Evolutionary conservation across 2,113 vertebrate genomes (phyloP).

Genomic region (Bagarius yarrelli): DNA sequence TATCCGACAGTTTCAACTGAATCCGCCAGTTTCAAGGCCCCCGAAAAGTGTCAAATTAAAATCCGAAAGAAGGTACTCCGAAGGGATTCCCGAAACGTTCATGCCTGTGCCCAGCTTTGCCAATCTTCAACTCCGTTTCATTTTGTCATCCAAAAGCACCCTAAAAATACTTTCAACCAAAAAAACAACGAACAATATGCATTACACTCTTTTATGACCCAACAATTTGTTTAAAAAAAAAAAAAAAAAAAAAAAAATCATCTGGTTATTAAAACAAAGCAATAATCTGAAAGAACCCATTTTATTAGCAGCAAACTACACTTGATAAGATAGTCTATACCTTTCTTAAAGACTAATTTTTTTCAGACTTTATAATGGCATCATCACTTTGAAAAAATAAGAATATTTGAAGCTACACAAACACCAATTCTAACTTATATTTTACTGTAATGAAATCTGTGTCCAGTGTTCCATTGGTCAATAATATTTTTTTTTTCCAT

Average conservation of each 20-base stretch:
- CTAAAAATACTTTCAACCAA: conserved; percentile 57
- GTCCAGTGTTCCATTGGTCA: conserved; percentile 90
- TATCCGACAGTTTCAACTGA: conserved; percentile 26
- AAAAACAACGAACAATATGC: conserved; percentile 56
- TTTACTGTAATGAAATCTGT: conserved; percentile 69
- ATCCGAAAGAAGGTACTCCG: conserved; percentile 64
- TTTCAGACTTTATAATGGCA: conserved; percentile 60
- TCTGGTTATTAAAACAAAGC: conserved; percentile 46
- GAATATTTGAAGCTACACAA: conserved; percentile 63
- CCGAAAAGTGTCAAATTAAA: conserved; percentile 80
- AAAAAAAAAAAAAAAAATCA: conserved; percentile 45
- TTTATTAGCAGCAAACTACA: conserved; percentile 72
- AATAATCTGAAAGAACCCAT: conserved; percentile 57
- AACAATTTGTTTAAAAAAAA: conserved; percentile 65
- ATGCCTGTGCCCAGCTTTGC: conserved; percentile 44
- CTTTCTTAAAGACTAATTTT: conserved; percentile 58
- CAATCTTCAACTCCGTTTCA: conserved; percentile 59
- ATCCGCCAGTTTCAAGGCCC: conserved; percentile 50
- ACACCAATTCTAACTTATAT: conserved; percentile 63
- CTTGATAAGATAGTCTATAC: conserved; percentile 56
- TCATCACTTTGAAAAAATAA: conserved; percentile 57
- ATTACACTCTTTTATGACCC: conserved; percentile 66
- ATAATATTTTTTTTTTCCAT: conserved; percentile 79
- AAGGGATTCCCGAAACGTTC: conserved; percentile 48
- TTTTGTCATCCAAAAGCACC: conserved; percentile 57